Evolutionary conservation across 2,797 vertebrate species (phyloP).

Genomic region (Artibeus jamaicensis): DNA sequence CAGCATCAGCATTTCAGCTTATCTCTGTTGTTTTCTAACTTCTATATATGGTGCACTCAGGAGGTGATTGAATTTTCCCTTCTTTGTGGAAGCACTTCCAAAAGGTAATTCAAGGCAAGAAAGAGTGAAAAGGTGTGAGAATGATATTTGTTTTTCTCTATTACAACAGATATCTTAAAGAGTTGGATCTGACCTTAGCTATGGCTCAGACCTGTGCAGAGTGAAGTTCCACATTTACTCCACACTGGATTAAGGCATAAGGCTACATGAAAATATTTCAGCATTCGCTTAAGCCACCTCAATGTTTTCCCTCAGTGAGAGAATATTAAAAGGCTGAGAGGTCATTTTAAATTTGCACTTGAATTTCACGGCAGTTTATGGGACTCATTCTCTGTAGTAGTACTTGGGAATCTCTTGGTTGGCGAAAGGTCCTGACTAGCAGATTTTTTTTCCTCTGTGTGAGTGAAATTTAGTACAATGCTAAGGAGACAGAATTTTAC

Average conservation of each 20-base stretch:
- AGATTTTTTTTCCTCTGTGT: not conserved
- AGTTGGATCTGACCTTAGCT: not conserved
- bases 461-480: constrained; percentile 17
- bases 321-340: not conserved
- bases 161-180: not conserved
- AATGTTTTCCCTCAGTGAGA: not conserved
- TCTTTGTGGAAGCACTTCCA: not conserved
- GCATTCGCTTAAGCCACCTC: not conserved
- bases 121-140: not conserved
- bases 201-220: not conserved
- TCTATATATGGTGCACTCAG: not conserved
- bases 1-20: not conserved
- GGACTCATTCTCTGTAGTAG: not conserved
- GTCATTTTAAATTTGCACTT: constrained; percentile 16
- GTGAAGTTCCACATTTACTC: not conserved
- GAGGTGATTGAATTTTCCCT: not conserved
- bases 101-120: not conserved
- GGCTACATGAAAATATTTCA: not conserved
- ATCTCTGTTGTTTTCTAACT: not conserved
- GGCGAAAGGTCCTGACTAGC: not conserved
- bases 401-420: constrained; percentile 12
- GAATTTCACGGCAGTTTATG: not conserved
- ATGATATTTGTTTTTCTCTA: not conserved
- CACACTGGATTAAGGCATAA: not conserved
- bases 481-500: not conserved